Base-by-base conservation (phyloP, 2,888 invertebrate genomes). In the Eucera pruinosa region DNA sequence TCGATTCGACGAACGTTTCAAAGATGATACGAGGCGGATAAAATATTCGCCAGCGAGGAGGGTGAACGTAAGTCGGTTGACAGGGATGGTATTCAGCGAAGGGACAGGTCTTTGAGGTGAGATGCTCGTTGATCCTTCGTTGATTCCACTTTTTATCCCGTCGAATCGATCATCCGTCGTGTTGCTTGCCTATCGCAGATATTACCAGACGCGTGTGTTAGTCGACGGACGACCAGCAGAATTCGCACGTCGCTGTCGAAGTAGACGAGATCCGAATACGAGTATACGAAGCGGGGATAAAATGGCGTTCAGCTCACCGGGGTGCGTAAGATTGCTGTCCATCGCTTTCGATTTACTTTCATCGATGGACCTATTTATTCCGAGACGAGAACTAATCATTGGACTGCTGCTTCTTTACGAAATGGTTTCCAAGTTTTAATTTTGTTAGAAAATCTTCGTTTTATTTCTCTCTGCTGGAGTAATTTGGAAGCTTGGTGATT, bases 111-210 rank as follows among this genome's bases (percentile, higher is more conserved):
- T 80, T 72, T 58, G 65, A 75, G 61, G 71, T 43, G 71, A 82
- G 78, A 78, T 62, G 80, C 86, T 85, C 85, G 86, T 87, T 90
- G 90, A 91, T 91, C 90, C 90, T 87, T 71, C 79, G 78, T 86
- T 91, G 88, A 91, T 91, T 87, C 87, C 88, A 86, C 84, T 84
- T 81, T 80, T 90, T 90, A 91, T 90, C 91, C 91, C 88, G 23
- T 73, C 88, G 89, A 90, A 91, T 91, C 89, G 89, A 91, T 91
- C 90, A 88, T 77, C 72, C 80, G 89, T 89, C 90, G 89, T 82
- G 81, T 78, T 81, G 83, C 83, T 54, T 68, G 58, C 62, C 47
- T 75, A 55, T 48, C 68, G 25, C 52, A 67, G 25, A 65, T 33
- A 62, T 70, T 65, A 48, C 25, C 43, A 69, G 11, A 47, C 54